These are phyloP conservation scores for Leuctra nigra DNA, from an alignment of 2,888 invertebrate genomes.

Conservation along the genomic window DNA sequence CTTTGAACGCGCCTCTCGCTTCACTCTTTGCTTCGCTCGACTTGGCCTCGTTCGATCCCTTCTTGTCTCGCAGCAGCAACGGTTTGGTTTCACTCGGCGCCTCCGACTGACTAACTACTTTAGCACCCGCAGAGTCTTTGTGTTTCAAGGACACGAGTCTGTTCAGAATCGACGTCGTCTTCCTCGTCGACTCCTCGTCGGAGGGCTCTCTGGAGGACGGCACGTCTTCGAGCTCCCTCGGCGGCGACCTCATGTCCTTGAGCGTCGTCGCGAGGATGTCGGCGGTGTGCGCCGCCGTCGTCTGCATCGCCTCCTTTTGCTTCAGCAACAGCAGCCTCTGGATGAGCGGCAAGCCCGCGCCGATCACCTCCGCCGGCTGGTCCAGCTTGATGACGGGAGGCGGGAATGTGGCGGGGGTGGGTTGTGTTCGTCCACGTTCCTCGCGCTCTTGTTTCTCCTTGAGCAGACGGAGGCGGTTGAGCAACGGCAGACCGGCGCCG, in stretches of 20 bases:
- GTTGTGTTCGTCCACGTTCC: conserved; percentile 39
- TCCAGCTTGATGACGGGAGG: conserved; percentile 36
- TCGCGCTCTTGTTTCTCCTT: conserved; percentile 77
- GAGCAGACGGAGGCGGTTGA: conserved; percentile 67
- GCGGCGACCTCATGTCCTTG: conserved; percentile 36
- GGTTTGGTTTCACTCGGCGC: not conserved
- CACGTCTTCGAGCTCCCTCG: not conserved
- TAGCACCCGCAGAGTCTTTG: conserved; percentile 7
- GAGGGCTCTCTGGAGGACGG: conserved; percentile 1
- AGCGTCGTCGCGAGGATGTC: conserved; percentile 35
- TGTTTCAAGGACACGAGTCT: conserved; percentile 24
- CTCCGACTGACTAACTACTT: not conserved
- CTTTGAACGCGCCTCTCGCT: conserved; percentile 45
- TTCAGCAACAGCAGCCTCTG: conserved; percentile 69
- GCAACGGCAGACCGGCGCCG: conserved; percentile 75
- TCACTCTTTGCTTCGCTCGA: not conserved
- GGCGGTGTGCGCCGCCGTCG: conserved; percentile 62
- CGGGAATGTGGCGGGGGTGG: not conserved
- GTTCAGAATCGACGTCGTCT: conserved; percentile 18
- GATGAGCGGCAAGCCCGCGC: conserved; percentile 63
- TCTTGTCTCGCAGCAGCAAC: not conserved
- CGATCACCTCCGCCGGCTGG: conserved; percentile 50
- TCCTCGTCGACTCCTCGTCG: conserved; percentile 6
- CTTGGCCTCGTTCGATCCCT: conserved; percentile 5
- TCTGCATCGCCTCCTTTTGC: conserved; percentile 44